Conservation (phyloP, 2,888 invertebrate species). For the Ichneumoninae sp. region DNA sequence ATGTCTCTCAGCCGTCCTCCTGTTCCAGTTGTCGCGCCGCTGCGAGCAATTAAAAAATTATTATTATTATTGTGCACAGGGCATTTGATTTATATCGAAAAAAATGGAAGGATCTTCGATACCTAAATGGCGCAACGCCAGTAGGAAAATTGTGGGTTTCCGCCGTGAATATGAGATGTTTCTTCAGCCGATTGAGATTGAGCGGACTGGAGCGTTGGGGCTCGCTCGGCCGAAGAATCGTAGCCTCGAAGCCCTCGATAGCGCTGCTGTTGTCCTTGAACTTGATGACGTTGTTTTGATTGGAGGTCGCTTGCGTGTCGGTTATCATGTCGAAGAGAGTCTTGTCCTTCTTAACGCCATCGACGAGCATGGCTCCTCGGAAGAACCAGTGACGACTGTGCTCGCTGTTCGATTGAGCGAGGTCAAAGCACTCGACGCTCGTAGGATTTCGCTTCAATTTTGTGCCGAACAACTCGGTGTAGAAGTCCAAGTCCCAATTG, state of each 20-base stretch:
- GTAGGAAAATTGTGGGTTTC: conserved; percentile 99
- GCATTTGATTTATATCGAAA: background rate
- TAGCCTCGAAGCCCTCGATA: conserved; percentile 92
- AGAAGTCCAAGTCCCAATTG: conserved; percentile 96
- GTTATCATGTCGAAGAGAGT: conserved; percentile 97
- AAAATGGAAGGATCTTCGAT: conserved; percentile 48
- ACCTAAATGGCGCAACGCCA: conserved; percentile 96
- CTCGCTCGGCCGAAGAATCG: conserved; percentile 88
- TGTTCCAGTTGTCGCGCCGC: conserved; percentile 99
- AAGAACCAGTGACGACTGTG: conserved; percentile 99
- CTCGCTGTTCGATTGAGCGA: conserved; percentile 99
- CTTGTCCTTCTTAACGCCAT: conserved; percentile 91
- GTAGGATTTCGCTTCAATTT: conserved; percentile 96
- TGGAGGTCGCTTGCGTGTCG: conserved; percentile 93
- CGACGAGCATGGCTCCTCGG: conserved; percentile 92
- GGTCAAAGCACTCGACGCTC: conserved; percentile 98
- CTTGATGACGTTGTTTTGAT: conserved; percentile 97
- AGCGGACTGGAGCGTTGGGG: conserved; percentile 89
- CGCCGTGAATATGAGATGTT: conserved; percentile 98
- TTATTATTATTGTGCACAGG: too few relatives aligned
- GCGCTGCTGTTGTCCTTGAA: conserved; percentile 99
- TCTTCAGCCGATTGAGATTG: conserved; percentile 86
- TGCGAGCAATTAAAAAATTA: conserved; percentile 78
- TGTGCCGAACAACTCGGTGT: conserved; percentile 93
- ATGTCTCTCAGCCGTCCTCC: conserved; percentile 98